Evolutionary conservation across 2,888 invertebrate species (phyloP), one percentile per base, ranked within the genome.

Genomic region (Nowickia ferox): DNA sequence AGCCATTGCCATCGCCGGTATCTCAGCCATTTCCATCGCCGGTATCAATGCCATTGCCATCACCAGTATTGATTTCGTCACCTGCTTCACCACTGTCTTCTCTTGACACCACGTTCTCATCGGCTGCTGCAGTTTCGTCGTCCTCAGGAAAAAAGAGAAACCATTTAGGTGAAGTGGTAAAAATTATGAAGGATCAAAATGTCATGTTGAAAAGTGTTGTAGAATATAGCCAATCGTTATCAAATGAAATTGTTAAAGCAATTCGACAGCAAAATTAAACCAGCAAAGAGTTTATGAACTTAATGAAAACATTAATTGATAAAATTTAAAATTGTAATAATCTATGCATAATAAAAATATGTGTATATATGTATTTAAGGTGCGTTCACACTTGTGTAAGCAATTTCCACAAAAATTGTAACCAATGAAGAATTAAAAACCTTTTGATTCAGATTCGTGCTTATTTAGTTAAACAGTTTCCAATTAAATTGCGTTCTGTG

Each of bases 171-270:
- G 71, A 69, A 69, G 42, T 71, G 10, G 44, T 53, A 44, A 51
- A 53, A 72, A 46, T 71, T 19, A 79, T 53, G 48, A 69, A 61
- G 38, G 72, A 57, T 65, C 80, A 53, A 66, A 81, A 66, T 46
- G 30, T 38, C 9, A 78, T 69, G 48, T 22, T 65, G 5, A 72
- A 74, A 81, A 55, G 46, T 74, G 74, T 74, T 17, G 75, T 75
- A 75, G 63, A 63, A 75, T 63, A 63, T 8, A 75, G 53, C 42
- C 48, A 75, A 38, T 63, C 53, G 22, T 38, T 74, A 48, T 48
- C 61, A 48, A 74, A 61, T 8, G 74, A 74, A 74, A 74, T 63
- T 38, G 63, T 74, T 19, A 74, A 51, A 38, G 74, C 51, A 1
- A 61, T 74, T 63, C 61, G 74, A 19, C 13, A 63, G 51, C 74